Base-by-base conservation (phyloP, 2,113 vertebrate species). In the Notarius lentiginosus region DNA sequence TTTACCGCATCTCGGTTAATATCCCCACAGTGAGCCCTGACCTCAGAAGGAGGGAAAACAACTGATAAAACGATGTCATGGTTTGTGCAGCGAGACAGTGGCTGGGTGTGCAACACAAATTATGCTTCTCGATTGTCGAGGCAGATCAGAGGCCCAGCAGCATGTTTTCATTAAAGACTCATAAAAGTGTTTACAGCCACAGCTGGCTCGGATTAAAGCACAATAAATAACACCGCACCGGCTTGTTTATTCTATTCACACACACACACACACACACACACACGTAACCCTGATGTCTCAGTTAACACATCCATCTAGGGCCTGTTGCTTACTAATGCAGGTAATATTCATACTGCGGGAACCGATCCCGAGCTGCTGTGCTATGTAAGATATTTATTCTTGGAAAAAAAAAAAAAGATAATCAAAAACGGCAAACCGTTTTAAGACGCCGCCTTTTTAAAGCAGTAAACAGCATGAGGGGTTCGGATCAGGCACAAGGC, bases 181-280 rank as follows among this genome's bases (percentile, higher is more conserved):
- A 95, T 96, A 96, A 95, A 97, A 94, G 96, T 97, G 95, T 97
- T 97, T 97, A 97, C 96, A 96, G 95, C 94, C 95, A 94, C 97
- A 97, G 96, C 96, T 97, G 96, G 95, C 95, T 94, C 91, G 90
- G 94, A 95, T 96, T 96, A 95, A 93, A 95, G 94, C 94, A 94
- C 96, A 95, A 96, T 96, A 96, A 96, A 96, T 96, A 96, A 96
- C 96, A 93, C 95, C 95, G 95, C 93, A 87, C 93, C 95, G 95
- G 95, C 95, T 95, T 96, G 95, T 96, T 96, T 96, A 96, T 95
- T 94, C 94, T 30, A 14, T 82, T 73, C 66, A 14, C 55, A 76
- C 17, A 75, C 83, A 75, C 68, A 84, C 27, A 27, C 30, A 75
- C 55, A 18, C 83, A 47, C 55, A 61, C 65, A 58, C 66, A 73